These are phyloP conservation scores for Eristalinus sepulchralis DNA, from an alignment of 2,888 invertebrate genomes.

Conservation along the genomic window DNA sequence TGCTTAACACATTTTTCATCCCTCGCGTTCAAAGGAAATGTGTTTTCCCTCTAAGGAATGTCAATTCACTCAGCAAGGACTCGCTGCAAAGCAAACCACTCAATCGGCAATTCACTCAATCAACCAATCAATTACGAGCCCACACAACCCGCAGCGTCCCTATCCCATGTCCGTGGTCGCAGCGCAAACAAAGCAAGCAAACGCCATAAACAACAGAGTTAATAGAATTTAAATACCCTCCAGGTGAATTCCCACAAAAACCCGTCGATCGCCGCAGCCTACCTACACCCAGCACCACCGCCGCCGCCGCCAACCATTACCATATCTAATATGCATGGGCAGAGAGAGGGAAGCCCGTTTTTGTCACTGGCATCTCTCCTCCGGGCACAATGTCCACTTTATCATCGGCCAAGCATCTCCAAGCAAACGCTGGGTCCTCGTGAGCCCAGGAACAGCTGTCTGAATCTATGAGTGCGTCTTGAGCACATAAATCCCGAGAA, in stretches of 20 bases:
- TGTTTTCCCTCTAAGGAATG: background rate
- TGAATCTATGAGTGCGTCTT: constrained; percentile 52
- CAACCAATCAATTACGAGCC: constrained; percentile 51
- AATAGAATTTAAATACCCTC: constrained; percentile 70
- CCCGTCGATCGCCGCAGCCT: constrained; percentile 22
- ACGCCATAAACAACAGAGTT: constrained; percentile 61
- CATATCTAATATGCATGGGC: constrained; percentile 65
- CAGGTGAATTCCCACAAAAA: constrained; percentile 66
- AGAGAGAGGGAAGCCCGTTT: constrained; percentile 40
- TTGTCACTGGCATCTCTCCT: constrained; percentile 49
- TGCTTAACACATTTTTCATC: background rate
- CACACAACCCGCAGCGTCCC: constrained; percentile 35
- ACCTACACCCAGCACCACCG: constrained; percentile 4
- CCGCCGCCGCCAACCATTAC: constrained; percentile 57
- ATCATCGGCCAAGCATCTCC: constrained; percentile 62
- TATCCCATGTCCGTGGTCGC: constrained; percentile 27
- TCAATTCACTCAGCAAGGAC: background rate
- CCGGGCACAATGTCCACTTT: constrained; percentile 69
- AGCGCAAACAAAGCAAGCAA: constrained; percentile 36
- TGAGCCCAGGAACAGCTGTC: constrained; percentile 58
- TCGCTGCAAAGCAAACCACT: constrained; percentile 19
- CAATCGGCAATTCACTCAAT: constrained; percentile 32
- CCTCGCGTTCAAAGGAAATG: background rate
- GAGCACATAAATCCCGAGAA: constrained; percentile 40
- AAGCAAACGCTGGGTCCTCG: constrained; percentile 19